Conservation (phyloP, 1,140 invertebrate genomes). For the Trinorchestia longiramus region DNA sequence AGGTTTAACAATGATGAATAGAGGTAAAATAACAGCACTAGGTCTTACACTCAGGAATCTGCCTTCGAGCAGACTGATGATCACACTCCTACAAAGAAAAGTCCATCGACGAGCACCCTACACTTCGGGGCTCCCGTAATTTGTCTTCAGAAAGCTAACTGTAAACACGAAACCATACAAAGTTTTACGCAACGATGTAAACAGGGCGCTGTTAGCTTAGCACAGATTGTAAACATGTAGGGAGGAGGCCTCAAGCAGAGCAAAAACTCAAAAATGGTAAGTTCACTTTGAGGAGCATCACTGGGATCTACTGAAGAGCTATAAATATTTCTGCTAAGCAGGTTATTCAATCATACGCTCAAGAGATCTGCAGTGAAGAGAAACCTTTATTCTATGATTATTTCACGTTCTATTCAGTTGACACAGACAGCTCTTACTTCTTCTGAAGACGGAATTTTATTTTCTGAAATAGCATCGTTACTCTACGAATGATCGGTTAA, state of each 20-base stretch:
- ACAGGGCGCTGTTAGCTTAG: not conserved
- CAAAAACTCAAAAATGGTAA: not conserved
- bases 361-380: not conserved
- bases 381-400: not conserved
- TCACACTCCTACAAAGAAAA: not conserved
- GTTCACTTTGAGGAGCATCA: not conserved
- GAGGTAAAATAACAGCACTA: not conserved
- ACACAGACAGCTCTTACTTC: not conserved
- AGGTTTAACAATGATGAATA: not conserved
- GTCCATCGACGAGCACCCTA: not conserved
- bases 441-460: not conserved
- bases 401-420: not conserved
- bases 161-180: constrained; percentile 25
- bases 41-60: not conserved
- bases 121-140: not conserved
- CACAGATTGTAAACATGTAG: not conserved
- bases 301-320: not conserved
- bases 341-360: not conserved
- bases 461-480: not conserved
- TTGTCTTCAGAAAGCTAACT: constrained; percentile 1
- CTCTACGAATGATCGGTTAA: not conserved
- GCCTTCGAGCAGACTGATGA: not conserved
- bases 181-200: constrained; percentile 26
- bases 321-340: not conserved
- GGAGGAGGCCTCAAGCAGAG: not conserved